These are phyloP conservation scores for Ctenopoma multispine DNA, from an alignment of 2,797 vertebrate species.

Conservation along the genomic window DNA sequence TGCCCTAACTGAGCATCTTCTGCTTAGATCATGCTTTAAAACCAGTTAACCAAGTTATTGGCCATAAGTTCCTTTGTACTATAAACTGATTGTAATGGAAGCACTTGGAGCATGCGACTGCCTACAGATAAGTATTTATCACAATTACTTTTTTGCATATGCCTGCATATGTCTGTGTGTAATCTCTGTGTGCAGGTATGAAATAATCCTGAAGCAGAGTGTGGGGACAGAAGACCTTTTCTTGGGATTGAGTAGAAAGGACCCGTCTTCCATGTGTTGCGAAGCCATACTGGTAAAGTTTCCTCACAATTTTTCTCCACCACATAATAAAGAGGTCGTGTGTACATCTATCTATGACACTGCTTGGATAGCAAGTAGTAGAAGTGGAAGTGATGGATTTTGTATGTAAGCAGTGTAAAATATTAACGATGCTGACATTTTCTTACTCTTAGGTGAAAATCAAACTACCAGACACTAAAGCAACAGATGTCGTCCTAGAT, in stretches of 20 bases:
- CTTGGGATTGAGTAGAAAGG: slow-evolving; percentile 89
- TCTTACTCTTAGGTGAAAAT: slow-evolving; percentile 86
- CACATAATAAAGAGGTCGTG: background rate
- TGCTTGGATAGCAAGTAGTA: background rate
- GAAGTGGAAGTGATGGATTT: background rate
- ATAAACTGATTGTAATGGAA: background rate
- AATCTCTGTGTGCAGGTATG: slow-evolving; percentile 84
- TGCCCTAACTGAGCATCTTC: background rate
- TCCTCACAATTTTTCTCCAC: background rate
- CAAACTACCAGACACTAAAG: slow-evolving; percentile 89
- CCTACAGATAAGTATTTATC: too few relatives aligned
- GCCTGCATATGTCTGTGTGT: background rate
- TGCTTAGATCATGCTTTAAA: background rate
- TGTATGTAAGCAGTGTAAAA: background rate
- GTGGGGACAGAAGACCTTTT: slow-evolving; percentile 93
- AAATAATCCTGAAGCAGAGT: slow-evolving; percentile 90
- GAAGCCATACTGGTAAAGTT: slow-evolving; percentile 90
- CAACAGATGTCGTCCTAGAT: slow-evolving; percentile 89
- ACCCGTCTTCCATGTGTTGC: slow-evolving; percentile 93
- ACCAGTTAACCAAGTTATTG: background rate
- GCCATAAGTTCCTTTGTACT: background rate
- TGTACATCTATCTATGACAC: background rate
- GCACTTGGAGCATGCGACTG: background rate
- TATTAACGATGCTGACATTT: slow-evolving; percentile 12
- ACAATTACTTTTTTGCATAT: background rate